Base-by-base conservation (phyloP, 37 sponge, comb jelly and placozoan species). In the Ianthella basta region DNA sequence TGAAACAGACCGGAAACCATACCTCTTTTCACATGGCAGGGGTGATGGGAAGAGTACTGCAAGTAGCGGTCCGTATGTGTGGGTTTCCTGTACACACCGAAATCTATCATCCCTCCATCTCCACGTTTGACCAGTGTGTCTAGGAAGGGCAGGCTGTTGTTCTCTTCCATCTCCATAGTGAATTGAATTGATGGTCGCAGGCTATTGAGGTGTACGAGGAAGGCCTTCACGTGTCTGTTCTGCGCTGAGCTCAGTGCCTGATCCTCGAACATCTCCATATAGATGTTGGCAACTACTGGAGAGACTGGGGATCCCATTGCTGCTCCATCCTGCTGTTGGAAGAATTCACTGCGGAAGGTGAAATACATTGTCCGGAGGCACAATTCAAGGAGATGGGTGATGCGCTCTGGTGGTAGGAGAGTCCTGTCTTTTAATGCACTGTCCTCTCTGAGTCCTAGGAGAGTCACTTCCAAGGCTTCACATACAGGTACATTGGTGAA, bases 221-320 rank as follows among this genome's bases (percentile, higher is more conserved):
- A 74, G 12, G 32, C 14, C 19, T 8, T 0, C 13, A 15, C 18
- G 53, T 72, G 24, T 56, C 12, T 34, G 21, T 38, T 18, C n/a
- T 14, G 55, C 72, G 39, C 55, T 3, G 85, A 21, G 1, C 60
- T 55, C 0, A 72, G 83, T 4, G 68, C 83, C 18, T n/a, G 5
- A 2, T 61, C 67, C 61, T 84, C 85, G 29, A 74, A 74, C 73
- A 33, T 74, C 39, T 84, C 85, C 73, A 84, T 72, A 30, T 84
- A 84, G 39, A 84, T 56, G 60, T 72, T 84, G 1, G 85, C 73
- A 4, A 84, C 85, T 10, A 72, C 56, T 72, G 85, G 75, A 14
- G 85, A 84, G 21, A 84, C 75, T 21, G 75, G 73, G 39, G 75
- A 84, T 66, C 85, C 85, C 85, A 84, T 84, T 2, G 85, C 75